These are phyloP conservation scores for Picus viridis DNA, from an alignment of 2,797 vertebrate genomes.

Conservation along the genomic window DNA sequence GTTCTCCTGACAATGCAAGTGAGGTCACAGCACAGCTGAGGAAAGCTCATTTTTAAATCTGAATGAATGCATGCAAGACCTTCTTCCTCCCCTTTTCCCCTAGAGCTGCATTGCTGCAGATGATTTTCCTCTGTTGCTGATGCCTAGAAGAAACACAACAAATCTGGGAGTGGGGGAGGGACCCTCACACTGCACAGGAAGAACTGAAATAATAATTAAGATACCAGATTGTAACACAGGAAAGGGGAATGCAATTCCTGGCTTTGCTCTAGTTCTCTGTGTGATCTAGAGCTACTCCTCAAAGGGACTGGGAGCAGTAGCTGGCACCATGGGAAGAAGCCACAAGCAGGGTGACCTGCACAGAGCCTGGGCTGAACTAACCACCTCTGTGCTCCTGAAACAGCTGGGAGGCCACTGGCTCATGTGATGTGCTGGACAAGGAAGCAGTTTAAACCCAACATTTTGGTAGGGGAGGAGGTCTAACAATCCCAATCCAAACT, in stretches of 20 bases:
- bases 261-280: background rate
- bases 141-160: background rate
- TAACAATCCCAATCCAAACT: background rate
- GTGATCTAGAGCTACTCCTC: constrained; percentile 4
- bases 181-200: constrained; percentile 15
- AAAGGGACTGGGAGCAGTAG: background rate
- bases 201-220: constrained; percentile 19
- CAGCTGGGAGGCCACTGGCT: background rate
- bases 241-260: background rate
- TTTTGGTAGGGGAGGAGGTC: background rate
- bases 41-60: constrained; percentile 1
- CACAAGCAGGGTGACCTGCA: background rate
- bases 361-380: background rate
- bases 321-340: constrained; percentile 30
- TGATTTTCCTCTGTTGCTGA: background rate
- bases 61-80: background rate
- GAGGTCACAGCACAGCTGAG: background rate
- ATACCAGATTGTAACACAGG: background rate
- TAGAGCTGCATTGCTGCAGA: background rate
- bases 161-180: background rate
- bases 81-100: background rate
- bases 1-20: background rate
- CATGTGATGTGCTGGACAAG: background rate
- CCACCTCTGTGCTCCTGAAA: background rate
- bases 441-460: background rate